Conservation (phyloP, 2,888 invertebrate species). For the Drosophila hawaiiensis region DNA sequence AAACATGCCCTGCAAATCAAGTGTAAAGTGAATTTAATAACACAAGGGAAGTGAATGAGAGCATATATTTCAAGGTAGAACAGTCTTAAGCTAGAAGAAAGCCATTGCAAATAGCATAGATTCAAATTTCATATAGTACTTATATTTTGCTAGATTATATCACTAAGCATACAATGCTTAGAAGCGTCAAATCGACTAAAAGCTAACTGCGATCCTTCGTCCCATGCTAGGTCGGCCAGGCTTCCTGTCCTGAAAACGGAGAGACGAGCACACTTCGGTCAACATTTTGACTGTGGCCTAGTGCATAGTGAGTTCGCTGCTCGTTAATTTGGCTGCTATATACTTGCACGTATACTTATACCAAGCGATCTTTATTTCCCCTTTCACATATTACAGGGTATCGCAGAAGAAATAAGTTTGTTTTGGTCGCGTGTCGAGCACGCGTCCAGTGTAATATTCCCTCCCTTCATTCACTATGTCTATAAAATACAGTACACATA, state of each 20-base stretch:
- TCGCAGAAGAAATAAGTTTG: constrained; percentile 44
- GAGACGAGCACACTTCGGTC: background rate
- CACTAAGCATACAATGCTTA: background rate
- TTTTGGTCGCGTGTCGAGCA: constrained; percentile 59
- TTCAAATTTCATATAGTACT: background rate
- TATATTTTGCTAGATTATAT: background rate
- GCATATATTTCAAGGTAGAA: background rate
- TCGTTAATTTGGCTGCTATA: no score
- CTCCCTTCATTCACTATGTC: constrained; percentile 21
- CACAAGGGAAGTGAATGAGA: background rate
- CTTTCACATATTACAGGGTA: constrained; percentile 16
- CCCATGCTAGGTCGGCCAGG: background rate
- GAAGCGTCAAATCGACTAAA: no score
- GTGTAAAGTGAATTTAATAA: background rate
- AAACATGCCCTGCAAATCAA: background rate
- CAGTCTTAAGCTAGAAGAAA: background rate
- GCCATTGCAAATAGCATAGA: background rate
- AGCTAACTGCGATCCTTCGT: background rate
- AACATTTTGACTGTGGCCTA: no score
- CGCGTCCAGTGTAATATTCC: constrained; percentile 42
- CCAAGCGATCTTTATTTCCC: background rate
- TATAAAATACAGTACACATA: background rate
- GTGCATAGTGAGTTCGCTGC: no score
- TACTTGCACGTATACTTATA: background rate
- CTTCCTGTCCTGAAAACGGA: background rate